Evolutionary conservation across 2,888 invertebrate genomes (phyloP).

Genomic region (Watsonalla binaria): DNA sequence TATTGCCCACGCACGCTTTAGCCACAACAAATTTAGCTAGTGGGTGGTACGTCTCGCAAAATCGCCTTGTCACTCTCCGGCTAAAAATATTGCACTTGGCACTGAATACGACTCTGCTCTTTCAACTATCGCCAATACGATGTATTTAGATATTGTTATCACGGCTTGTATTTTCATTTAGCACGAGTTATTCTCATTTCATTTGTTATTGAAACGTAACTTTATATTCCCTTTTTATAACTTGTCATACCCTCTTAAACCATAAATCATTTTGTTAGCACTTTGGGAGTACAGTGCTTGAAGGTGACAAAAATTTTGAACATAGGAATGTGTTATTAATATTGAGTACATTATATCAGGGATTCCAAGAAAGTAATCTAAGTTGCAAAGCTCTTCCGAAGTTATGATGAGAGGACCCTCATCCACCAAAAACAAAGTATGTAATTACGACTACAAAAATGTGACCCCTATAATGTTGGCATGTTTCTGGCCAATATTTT

Average conservation of each 20-base stretch:
- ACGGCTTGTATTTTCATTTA: constrained; percentile 5
- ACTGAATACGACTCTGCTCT: constrained; percentile 62
- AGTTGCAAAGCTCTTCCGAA: no score
- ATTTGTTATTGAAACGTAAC: no score
- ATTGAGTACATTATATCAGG: no score
- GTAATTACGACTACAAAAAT: not conserved
- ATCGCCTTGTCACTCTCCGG: constrained; percentile 49
- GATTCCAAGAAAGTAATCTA: no score
- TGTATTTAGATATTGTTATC: constrained; percentile 18
- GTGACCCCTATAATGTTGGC: constrained; percentile 4
- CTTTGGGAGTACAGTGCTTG: no score
- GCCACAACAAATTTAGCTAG: constrained; percentile 36
- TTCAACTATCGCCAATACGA: constrained; percentile 63
- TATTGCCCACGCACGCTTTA: constrained; percentile 17
- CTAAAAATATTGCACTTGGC: constrained; percentile 74
- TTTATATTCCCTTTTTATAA: no score
- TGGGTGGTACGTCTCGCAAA: constrained; percentile 29
- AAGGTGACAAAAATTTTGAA: no score
- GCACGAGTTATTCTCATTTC: not conserved
- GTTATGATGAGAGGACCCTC: no score
- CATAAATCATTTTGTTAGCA: no score
- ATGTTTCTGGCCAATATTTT: constrained; percentile 24
- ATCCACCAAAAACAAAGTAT: not conserved
- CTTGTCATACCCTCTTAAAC: no score
- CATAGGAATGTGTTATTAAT: no score